These are phyloP conservation scores for Xanthorhoe spadicearia DNA, from an alignment of 2,888 invertebrate genomes.

Conservation along the genomic window DNA sequence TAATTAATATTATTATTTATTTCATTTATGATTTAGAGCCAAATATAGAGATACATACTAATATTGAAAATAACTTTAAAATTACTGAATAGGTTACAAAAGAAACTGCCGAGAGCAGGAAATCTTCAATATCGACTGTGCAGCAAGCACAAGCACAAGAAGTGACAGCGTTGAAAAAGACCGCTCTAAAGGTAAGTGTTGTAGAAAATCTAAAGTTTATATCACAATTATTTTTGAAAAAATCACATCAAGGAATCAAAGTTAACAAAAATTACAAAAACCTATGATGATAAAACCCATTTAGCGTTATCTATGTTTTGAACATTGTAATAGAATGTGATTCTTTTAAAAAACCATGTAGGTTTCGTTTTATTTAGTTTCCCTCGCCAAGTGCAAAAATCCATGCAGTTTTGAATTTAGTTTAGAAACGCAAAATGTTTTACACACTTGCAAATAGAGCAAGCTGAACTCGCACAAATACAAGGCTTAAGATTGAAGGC, in stretches of 20 bases:
- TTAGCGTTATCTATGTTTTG: neutral
- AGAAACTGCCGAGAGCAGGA: slow-evolving; percentile 79
- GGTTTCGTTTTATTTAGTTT: too few relatives aligned
- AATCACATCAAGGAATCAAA: slow-evolving; percentile 6
- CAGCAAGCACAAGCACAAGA: slow-evolving; percentile 70
- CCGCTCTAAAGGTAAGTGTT: slow-evolving; percentile 68
- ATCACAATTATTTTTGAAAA: slow-evolving; percentile 6
- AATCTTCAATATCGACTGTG: slow-evolving; percentile 73
- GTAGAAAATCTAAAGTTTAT: neutral
- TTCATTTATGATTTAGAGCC: too few relatives aligned
- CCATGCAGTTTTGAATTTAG: slow-evolving; percentile 15
- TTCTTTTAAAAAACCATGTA: slow-evolving; percentile 16
- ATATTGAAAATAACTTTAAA: neutral
- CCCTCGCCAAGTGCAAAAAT: slow-evolving; percentile 25
- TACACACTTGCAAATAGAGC: slow-evolving; percentile 21
- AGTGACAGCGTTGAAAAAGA: slow-evolving; percentile 68
- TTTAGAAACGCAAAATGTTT: slow-evolving; percentile 12
- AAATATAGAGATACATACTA: too few relatives aligned
- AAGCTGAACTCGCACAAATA: slow-evolving; percentile 22
- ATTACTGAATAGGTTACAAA: slow-evolving; percentile 65
- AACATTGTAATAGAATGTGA: neutral
- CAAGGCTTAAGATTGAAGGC: slow-evolving; percentile 23
- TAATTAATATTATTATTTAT: too few relatives aligned
- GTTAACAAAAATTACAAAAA: neutral
- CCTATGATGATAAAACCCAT: neutral